Evolutionary conservation across 2,797 vertebrate genomes (phyloP), one percentile per base, ranked within the genome.

Genomic region (Mus spretus): DNA sequence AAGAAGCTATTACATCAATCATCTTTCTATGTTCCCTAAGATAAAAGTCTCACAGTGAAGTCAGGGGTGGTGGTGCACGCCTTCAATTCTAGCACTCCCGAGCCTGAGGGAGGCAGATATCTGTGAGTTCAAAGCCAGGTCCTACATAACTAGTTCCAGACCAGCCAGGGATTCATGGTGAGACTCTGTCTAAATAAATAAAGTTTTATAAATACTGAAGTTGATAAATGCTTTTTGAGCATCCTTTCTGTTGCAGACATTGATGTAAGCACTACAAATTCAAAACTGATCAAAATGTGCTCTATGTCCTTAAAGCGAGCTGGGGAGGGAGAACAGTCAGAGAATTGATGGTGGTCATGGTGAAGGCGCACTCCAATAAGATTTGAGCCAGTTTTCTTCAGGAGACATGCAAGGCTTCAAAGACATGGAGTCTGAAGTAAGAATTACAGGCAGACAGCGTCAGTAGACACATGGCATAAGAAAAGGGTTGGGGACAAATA

Each of bases 351-450:
- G 88, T 12, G 80, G 47, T 90, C 70, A 70, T 53, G 20, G 59
- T 24, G 19, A 83, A 53, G 74, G 67, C 44, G 65, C 34, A 11
- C 88, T 97, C 80, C 78, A 78, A 57, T 89, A 75, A 94, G 80
- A 91, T 94, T 72, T 87, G 80, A 90, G n/a, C 59, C 55, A 26
- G 34, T 90, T n/a, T 90, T 94, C 89, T 89, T 92, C 59, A 40
- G 91, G 89, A 77, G 37, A 85, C 20, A 28, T 86, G 55, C 34
- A 88, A 93, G n/a, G 59, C 81, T 96, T 96, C 92, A 93, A 59
- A 90, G 20, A 81, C 72, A 20, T 81, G 40, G 91, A 91, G 44
- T 63, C 87, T 94, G 55, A 90, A 95, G 19, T 74, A 80, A 87
- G 53, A 72, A 87, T 13, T 65, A 11, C 6, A 59, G 93, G 63